Evolutionary conservation across 2,888 invertebrate genomes (phyloP).

Genomic region (Lottia scabra): DNA sequence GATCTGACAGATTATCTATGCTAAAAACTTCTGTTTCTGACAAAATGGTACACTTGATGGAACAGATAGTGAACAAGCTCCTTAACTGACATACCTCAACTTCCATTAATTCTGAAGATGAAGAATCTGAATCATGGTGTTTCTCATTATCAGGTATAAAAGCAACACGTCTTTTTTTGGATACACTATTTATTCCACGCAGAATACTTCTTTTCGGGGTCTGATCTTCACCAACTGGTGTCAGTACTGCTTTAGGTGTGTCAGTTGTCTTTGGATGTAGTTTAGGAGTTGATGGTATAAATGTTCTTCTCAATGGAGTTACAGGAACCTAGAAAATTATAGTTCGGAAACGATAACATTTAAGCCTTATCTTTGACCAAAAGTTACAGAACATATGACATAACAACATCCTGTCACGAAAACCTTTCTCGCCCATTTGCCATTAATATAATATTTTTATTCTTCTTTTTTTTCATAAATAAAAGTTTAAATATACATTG

Average conservation of each 20-base stretch:
- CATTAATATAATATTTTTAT: too few species aligned
- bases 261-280: neutral
- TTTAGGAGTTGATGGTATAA: constrained; percentile 1
- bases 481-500: too few species aligned
- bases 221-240: constrained; percentile 22
- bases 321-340: too few species aligned
- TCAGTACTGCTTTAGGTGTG: constrained; percentile 11
- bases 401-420: too few species aligned
- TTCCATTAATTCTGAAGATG: constrained; percentile 57
- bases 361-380: neutral
- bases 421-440: too few species aligned
- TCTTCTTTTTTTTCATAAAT: too few species aligned
- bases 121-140: constrained; percentile 40
- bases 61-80: too few species aligned
- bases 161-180: constrained; percentile 55
- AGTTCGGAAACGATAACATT: neutral
- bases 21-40: too few species aligned
- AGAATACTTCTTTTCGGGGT: constrained; percentile 54
- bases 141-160: constrained; percentile 43
- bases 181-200: constrained; percentile 40
- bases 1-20: too few species aligned
- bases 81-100: constrained; percentile 42
- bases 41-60: too few species aligned
- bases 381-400: neutral
- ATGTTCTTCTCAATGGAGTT: neutral